Conservation (phyloP, 2,113 vertebrate species). For the Nibea albiflora region DNA sequence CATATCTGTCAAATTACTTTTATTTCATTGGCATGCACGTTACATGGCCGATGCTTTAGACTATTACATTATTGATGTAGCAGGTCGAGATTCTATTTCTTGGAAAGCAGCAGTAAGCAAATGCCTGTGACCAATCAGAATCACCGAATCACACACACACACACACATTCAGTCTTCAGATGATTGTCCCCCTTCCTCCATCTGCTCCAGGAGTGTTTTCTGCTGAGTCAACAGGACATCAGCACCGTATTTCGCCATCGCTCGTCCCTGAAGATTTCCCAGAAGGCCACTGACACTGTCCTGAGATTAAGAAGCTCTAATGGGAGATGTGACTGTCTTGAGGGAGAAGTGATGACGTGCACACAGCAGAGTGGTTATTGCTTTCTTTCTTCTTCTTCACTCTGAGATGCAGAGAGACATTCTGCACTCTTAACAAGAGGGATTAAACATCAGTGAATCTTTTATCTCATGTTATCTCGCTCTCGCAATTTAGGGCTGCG, state of each 20-base stretch:
- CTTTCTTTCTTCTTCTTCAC: constrained; percentile 13
- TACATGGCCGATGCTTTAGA: not conserved
- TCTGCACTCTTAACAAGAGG: not conserved
- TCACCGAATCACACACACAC: not conserved
- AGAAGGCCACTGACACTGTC: constrained; percentile 51
- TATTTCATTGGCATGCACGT: not conserved
- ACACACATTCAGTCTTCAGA: constrained; percentile 3
- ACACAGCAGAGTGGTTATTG: constrained; percentile 1
- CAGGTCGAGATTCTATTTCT: not conserved
- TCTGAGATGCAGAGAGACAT: not conserved
- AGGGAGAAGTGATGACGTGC: not conserved
- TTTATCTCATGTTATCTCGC: not conserved
- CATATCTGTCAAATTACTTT: not conserved
- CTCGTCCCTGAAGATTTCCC: constrained; percentile 59
- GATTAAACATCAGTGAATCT: not conserved
- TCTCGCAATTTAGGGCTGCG: not conserved
- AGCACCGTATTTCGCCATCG: constrained; percentile 4
- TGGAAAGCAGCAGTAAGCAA: not conserved
- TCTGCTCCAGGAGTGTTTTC: constrained; percentile 52
- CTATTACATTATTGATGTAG: not conserved
- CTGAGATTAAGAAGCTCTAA: constrained; percentile 48
- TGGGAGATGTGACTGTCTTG: not conserved
- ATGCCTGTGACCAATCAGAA: not conserved
- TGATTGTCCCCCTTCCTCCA: constrained; percentile 42
- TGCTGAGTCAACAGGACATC: constrained; percentile 53